A percentile compares a stretch with the other conserved stretches of the same genome.
These are phyloP conservation scores for Drosophila ogumai DNA, from an alignment of 1,140 invertebrate genomes.

Conservation along the genomic window DNA sequence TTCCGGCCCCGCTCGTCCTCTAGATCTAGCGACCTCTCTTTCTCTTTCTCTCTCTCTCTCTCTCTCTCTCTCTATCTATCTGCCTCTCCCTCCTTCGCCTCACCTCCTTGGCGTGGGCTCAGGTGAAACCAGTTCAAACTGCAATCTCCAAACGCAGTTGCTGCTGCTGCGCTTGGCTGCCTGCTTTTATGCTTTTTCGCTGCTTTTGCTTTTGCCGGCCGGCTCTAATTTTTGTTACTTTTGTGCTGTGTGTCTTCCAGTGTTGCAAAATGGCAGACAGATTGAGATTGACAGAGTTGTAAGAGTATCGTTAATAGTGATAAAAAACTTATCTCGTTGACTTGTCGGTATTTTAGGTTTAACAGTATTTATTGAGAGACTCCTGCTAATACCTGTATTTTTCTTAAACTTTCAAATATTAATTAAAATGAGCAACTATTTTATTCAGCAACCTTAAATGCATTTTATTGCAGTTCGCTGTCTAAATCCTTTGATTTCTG, in stretches of 20 bases:
- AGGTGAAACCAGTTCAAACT: conserved; percentile 65
- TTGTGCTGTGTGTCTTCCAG: background rate
- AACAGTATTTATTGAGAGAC: background rate
- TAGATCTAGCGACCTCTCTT: background rate
- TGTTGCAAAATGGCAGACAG: background rate
- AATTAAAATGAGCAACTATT: too few relatives aligned
- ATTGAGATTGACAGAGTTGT: background rate
- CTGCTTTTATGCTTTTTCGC: conserved; percentile 17
- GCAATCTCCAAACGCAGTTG: conserved; percentile 56
- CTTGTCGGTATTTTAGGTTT: background rate
- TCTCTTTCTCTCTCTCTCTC: conserved; percentile 6
- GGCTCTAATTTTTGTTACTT: conserved; percentile 47
- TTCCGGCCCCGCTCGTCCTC: conserved; percentile 22
- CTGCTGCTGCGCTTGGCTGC: conserved; percentile 57
- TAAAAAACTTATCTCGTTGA: background rate
- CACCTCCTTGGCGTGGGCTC: conserved; percentile 14
- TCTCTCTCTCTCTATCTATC: conserved; percentile 3
- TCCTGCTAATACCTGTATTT: background rate
- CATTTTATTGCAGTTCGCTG: conserved; percentile 31
- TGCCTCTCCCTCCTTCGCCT: background rate
- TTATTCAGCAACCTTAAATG: background rate
- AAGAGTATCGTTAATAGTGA: background rate
- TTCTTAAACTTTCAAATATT: too few relatives aligned
- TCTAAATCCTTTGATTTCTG: conserved; percentile 16
- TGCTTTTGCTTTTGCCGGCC: conserved; percentile 54